phyloP scores from a whole-genome alignment of 2,797 vertebrate genomes.

The Vespertilio murinus region DNA sequence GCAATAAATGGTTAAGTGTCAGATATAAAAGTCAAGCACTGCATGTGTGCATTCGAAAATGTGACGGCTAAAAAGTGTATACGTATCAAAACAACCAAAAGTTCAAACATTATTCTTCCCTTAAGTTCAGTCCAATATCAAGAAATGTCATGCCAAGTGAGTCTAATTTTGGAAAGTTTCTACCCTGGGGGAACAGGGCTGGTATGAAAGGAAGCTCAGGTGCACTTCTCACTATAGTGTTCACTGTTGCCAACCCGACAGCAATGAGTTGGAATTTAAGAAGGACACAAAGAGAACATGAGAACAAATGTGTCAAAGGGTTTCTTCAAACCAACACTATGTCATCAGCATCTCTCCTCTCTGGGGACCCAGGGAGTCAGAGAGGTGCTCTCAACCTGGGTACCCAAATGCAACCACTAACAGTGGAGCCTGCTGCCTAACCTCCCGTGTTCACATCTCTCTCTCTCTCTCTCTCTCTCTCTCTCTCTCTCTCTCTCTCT shows the following conservation, averaged over 20 bases:
- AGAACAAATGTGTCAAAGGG: background rate
- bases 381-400: background rate
- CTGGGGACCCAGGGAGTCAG: background rate
- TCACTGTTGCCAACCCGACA: background rate
- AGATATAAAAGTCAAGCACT: background rate
- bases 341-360: background rate
- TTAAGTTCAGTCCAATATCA: slow-evolving; percentile 48
- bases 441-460: background rate
- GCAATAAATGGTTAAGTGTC: background rate
- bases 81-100: slow-evolving; percentile 21
- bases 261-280: background rate
- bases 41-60: background rate
- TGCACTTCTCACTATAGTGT: background rate
- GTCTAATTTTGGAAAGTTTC: slow-evolving; percentile 16
- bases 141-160: slow-evolving; percentile 30
- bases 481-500: background rate
- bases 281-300: background rate
- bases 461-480: background rate
- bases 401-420: background rate
- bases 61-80: background rate
- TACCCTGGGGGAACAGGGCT: background rate
- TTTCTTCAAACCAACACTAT: slow-evolving; percentile 5
- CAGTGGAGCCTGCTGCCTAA: background rate
- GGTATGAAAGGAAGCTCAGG: background rate
- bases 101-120: slow-evolving; percentile 52